Evolutionary conservation across 2,888 invertebrate species (phyloP).

Genomic region (Lasioglossum zephyrum): DNA sequence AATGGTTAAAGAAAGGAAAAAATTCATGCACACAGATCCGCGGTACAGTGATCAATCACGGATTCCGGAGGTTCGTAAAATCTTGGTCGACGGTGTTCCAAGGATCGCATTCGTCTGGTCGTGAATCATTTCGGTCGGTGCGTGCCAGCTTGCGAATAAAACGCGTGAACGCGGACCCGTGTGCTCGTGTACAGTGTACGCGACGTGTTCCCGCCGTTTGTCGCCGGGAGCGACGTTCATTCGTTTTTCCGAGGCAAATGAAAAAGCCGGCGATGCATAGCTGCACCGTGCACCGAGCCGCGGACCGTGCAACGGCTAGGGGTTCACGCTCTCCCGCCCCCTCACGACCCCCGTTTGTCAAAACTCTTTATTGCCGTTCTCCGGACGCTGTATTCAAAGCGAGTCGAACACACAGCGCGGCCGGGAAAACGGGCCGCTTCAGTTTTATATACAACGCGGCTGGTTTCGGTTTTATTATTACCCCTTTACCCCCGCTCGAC

Average conservation of each 20-base stretch:
- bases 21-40: background rate
- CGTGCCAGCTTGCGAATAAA: conserved; percentile 43
- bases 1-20: background rate
- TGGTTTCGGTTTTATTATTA: conserved; percentile 72
- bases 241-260: conserved; percentile 77
- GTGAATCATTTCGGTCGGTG: conserved; percentile 49
- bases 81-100: background rate
- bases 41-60: background rate
- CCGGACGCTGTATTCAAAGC: conserved; percentile 79
- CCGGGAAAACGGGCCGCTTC: conserved; percentile 74
- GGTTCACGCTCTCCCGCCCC: conserved; percentile 16
- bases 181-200: conserved; percentile 67
- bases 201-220: conserved; percentile 74
- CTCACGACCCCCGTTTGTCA: conserved; percentile 77
- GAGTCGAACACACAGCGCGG: conserved; percentile 68
- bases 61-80: background rate
- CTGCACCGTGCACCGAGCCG: conserved; percentile 36
- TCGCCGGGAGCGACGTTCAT: conserved; percentile 72
- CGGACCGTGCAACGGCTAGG: conserved; percentile 31
- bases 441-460: conserved; percentile 70
- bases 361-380: conserved; percentile 82
- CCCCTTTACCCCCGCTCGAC: conserved; percentile 21
- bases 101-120: background rate
- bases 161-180: conserved; percentile 56
- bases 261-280: conserved; percentile 72